Conservation (phyloP, 1,140 invertebrate species). For the Pseudomyrmex cubaensis region DNA sequence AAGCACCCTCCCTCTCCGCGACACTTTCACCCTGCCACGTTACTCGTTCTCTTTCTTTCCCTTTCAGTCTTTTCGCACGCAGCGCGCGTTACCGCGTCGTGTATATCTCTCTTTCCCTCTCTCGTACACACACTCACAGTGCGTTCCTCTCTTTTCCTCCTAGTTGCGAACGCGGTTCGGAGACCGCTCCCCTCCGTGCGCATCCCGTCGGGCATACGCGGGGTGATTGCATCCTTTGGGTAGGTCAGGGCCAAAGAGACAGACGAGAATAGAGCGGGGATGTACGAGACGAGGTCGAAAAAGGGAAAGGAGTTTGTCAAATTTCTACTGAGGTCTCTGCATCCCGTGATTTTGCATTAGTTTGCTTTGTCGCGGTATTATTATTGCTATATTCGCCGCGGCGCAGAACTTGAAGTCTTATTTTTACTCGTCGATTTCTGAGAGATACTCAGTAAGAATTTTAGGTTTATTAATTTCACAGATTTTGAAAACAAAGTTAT, state of each 20-base stretch:
- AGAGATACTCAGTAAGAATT: no score
- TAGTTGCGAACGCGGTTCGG: slow-evolving; percentile 61
- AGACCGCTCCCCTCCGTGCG: slow-evolving; percentile 63
- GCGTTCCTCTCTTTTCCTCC: slow-evolving; percentile 55
- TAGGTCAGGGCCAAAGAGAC: slow-evolving; percentile 82
- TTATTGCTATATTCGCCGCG: slow-evolving; percentile 16
- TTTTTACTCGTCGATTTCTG: not conserved
- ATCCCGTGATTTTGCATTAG: slow-evolving; percentile 63
- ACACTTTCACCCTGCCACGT: slow-evolving; percentile 44
- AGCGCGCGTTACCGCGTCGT: slow-evolving; percentile 41
- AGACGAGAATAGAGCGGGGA: slow-evolving; percentile 63
- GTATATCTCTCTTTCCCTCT: slow-evolving; percentile 37
- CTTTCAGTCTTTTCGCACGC: slow-evolving; percentile 38
- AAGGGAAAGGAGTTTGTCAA: slow-evolving; percentile 77
- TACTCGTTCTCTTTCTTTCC: slow-evolving; percentile 58
- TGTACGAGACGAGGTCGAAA: slow-evolving; percentile 61
- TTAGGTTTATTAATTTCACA: no score
- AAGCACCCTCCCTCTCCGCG: slow-evolving; percentile 72
- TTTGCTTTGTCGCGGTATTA: slow-evolving; percentile 42
- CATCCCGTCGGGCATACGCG: slow-evolving; percentile 56
- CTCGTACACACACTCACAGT: not conserved
- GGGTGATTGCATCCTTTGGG: slow-evolving; percentile 82
- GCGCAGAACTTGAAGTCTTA: not conserved
- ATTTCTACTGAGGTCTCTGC: slow-evolving; percentile 75
- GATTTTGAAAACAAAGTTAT: not conserved